phyloP scores from a whole-genome alignment of 2,888 invertebrate genomes.

The Aspidiotus destructor region DNA sequence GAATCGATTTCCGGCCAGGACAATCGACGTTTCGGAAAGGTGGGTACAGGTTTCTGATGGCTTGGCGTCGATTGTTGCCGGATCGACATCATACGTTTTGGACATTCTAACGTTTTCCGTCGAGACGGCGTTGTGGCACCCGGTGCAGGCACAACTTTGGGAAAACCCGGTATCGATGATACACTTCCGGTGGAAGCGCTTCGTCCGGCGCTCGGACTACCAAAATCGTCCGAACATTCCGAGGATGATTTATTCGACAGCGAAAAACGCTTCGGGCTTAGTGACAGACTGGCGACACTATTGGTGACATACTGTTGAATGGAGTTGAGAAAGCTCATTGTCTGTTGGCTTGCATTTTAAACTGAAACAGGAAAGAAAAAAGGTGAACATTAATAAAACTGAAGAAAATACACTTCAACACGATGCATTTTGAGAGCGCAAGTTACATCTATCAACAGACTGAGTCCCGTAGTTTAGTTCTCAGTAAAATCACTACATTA shows the following conservation, averaged over 20 bases:
- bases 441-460: no score
- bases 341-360: constrained; percentile 33
- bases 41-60: constrained; percentile 53
- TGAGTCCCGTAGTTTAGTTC: no score
- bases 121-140: constrained; percentile 48
- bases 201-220: constrained; percentile 26
- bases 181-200: constrained; percentile 36
- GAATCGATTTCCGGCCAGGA: constrained; percentile 81
- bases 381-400: not conserved
- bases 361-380: constrained; percentile 18
- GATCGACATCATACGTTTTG: constrained; percentile 48
- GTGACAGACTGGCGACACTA: constrained; percentile 68
- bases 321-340: constrained; percentile 78
- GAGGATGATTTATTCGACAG: constrained; percentile 57
- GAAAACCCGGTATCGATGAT: constrained; percentile 49
- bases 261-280: constrained; percentile 65
- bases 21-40: constrained; percentile 66
- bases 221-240: constrained; percentile 28
- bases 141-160: constrained; percentile 61
- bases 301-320: constrained; percentile 77
- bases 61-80: constrained; percentile 42
- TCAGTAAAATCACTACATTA: no score
- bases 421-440: no score
- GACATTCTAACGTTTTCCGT: constrained; percentile 57
- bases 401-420: no score